Evolutionary conservation across 2,113 vertebrate species (phyloP), one percentile per base, ranked within the genome.

Genomic region (Galemys pyrenaicus): DNA sequence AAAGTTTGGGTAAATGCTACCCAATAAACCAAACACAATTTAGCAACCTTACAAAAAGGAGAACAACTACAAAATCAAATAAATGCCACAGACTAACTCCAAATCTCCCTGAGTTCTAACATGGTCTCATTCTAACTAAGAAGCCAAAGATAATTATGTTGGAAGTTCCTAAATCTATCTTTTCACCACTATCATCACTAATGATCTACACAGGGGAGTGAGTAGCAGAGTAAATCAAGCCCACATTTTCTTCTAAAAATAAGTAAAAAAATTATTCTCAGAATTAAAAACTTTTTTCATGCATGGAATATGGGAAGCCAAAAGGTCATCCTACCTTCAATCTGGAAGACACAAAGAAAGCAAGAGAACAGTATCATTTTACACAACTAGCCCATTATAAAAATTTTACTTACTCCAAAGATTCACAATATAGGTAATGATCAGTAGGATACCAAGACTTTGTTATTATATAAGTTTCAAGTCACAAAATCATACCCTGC

Each of bases 21-120:
- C 71, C 65, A 94, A 62, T 39, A 77, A 92, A 88, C 6, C 46
- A 93, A 93, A 96, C 32, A 94, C 24, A 91, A 83, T 74, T 88
- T 83, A 87, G 41, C 39, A 91, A 73, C 16, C n/a, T 83, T 51
- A 93, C 11, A 89, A 91, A 95, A 88, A 84, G 22, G 30, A 89
- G n/a, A 79, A 5, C 10, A 87, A 87, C n/a, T 28, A 94, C 28
- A 96, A 93, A 89, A 74, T 67, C 54, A 91, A 84, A 41, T 56
- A 71, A 94, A 83, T 46, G 49, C 46, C 62, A 84, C 39, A 82
- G 44, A 74, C 4, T 51, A 89, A 88, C 11, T 2, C 9, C 35
- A 88, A 56, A 80, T 3, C 13, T 82, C 32, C 26, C 28, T 81
- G 17, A 92, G 78, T 81, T 87, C 51, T 64, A 85, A 35, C 4